phyloP scores from a whole-genome alignment of 2,113 vertebrate species.

The Labeo rohita region DNA sequence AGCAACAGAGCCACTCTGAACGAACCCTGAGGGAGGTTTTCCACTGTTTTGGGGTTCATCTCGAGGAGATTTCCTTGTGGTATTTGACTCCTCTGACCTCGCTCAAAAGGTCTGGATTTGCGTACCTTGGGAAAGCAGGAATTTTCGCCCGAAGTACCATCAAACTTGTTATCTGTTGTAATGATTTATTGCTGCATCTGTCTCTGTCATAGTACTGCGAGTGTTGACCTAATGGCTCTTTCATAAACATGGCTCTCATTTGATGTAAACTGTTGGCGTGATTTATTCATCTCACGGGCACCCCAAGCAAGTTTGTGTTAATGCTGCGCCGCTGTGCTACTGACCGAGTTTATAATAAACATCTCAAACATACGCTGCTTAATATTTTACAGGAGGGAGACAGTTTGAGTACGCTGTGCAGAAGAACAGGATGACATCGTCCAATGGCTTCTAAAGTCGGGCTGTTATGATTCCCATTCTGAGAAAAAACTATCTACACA shows the following conservation, averaged over 20 bases:
- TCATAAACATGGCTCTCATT: conserved; percentile 39
- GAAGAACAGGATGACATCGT: neutral
- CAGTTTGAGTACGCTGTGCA: neutral
- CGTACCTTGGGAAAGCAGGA: conserved; percentile 57
- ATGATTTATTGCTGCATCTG: conserved; percentile 23
- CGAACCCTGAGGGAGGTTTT: conserved; percentile 67
- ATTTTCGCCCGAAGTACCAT: conserved; percentile 20
- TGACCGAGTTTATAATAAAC: conserved; percentile 34
- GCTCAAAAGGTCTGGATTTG: conserved; percentile 69
- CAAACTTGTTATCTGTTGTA: conserved; percentile 29
- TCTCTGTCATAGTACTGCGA: conserved; percentile 10
- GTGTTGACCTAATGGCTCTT: conserved; percentile 32
- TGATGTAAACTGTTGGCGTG: conserved; percentile 35
- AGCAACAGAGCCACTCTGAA: conserved; percentile 68
- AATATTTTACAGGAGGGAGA: conserved; percentile 22
- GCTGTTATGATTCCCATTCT: neutral
- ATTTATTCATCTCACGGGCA: conserved; percentile 29
- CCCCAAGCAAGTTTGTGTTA: conserved; percentile 2
- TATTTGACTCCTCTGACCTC: conserved; percentile 69
- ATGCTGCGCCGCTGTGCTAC: conserved; percentile 21
- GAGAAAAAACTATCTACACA: neutral
- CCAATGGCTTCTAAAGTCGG: neutral
- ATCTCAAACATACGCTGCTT: neutral
- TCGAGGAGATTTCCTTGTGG: conserved; percentile 71
- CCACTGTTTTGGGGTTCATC: conserved; percentile 67